Percentiles rank a stretch among this genome's conserved stretches.
phyloP scores from a whole-genome alignment of 1,140 invertebrate genomes.

The Babylonia areolata region DNA sequence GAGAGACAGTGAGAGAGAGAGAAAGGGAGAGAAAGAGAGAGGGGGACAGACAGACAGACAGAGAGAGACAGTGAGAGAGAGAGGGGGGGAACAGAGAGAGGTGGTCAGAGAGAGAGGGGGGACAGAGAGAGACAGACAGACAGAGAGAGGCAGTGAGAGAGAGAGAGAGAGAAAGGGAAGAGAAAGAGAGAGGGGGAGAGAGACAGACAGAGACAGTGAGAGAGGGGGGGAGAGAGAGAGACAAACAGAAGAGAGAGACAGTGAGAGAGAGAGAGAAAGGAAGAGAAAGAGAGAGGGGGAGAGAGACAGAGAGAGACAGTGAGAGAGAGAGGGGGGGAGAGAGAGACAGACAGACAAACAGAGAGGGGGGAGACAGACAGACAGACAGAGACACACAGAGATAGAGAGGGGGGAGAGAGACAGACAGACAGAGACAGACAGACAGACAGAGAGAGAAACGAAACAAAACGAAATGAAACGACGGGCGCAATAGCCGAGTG shows the following conservation, averaged over 20 bases:
- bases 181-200: too few species aligned
- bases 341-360: background rate
- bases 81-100: constrained; percentile 6
- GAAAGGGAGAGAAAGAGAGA: background rate
- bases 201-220: too few species aligned
- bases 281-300: background rate
- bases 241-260: background rate
- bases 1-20: background rate
- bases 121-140: background rate
- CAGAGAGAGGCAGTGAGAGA: too few species aligned
- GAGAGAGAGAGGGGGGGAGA: constrained; percentile 5
- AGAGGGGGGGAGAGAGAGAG: too few species aligned
- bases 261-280: background rate
- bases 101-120: background rate
- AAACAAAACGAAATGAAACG: too few species aligned
- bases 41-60: background rate
- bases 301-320: constrained; percentile 6
- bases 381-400: background rate
- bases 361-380: background rate
- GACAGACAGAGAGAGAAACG: too few species aligned
- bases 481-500: too few species aligned
- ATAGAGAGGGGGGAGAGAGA: too few species aligned
- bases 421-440: too few species aligned
- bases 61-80: constrained; percentile 21
- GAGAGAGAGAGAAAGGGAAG: too few species aligned